Conservation (phyloP, 2,888 invertebrate genomes). For the Drosophila meridionalis region DNA sequence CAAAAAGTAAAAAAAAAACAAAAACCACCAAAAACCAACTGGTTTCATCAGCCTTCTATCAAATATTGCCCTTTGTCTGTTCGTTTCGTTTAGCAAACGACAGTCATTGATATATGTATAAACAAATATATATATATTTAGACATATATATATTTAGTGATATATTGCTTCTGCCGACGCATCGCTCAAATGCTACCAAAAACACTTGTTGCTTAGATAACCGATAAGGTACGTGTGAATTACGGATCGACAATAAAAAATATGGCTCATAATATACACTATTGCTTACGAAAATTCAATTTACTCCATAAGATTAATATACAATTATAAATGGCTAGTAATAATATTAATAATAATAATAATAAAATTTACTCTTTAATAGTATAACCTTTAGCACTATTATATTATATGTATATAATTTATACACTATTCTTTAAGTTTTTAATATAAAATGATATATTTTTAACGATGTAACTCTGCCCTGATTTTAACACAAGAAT, state of each 20-base stretch:
- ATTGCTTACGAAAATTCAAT: neutral
- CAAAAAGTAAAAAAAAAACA: neutral
- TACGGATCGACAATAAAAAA: neutral
- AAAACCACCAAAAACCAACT: constrained; percentile 30
- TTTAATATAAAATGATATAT: neutral
- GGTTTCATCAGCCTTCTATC: constrained; percentile 42
- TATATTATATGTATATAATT: neutral
- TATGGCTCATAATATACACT: neutral
- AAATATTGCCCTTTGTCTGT: constrained; percentile 17
- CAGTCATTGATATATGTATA: constrained; percentile 7
- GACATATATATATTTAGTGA: neutral
- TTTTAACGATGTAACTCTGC: neutral
- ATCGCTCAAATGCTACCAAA: constrained; percentile 18
- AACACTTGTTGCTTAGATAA: constrained; percentile 29
- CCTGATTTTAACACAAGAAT: no score
- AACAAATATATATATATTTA: neutral
- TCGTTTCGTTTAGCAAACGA: constrained; percentile 5
- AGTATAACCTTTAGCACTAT: neutral
- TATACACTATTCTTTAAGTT: neutral
- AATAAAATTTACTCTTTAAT: neutral
- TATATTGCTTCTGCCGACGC: constrained; percentile 10
- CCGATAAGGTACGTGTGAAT: constrained; percentile 25
- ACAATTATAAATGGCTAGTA: neutral
- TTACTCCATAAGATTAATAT: neutral
- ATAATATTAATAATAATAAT: neutral